Base-by-base conservation (phyloP, 2,797 vertebrate genomes). In the Cichlasoma orientale region DNA sequence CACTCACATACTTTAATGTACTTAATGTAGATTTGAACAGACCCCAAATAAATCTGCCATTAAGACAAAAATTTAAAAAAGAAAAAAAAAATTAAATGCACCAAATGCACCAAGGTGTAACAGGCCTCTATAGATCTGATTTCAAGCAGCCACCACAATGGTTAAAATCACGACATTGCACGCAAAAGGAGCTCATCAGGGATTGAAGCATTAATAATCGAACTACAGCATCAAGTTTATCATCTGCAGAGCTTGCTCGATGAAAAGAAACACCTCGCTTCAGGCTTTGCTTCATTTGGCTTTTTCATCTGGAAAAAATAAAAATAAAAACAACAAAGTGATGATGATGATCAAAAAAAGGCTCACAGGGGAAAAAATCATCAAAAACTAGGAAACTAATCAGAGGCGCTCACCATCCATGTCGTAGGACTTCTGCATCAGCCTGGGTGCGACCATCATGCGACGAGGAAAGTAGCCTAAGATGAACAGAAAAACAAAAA, bases 291-390 rank as follows among this genome's bases (percentile, higher is more conserved):
- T 63, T 71, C 27, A 29, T 16, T 56, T 16, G 2, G 27, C n/a
- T 71, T 7, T 86, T 0, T 66, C 61, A 9, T 84, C 92, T 94
- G 87, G 1, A 71, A 85, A 81, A 82, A 75, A n/a, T n/a, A n/a
- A 82, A 85, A 84, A 77, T 7, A 1, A 75, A 75, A 84, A 57
- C 5, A 27, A 27, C 5, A 41, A 72, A 70, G 41, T 69, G 11
- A 83, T 5, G 8, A 68, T 12, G 25, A 23, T 52, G 12, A 61
- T 18, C 16, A 66, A 53, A 66, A 56, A 63, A 21, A 59, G 13
- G 0, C 2, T 11, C 61, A 21, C n/a, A 38, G 33, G 68, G 23
- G 3, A 18, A 50, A 50, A 68, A 29, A 50, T 29, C 10, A 50
- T 68, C 18, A 8, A n/a, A 68, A 50, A 68, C 63, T 54, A 58